Evolutionary conservation across 92 coral and sea anemone species (phyloP), one percentile per base, ranked within the genome.

Genomic region (Palythoa grandis): DNA sequence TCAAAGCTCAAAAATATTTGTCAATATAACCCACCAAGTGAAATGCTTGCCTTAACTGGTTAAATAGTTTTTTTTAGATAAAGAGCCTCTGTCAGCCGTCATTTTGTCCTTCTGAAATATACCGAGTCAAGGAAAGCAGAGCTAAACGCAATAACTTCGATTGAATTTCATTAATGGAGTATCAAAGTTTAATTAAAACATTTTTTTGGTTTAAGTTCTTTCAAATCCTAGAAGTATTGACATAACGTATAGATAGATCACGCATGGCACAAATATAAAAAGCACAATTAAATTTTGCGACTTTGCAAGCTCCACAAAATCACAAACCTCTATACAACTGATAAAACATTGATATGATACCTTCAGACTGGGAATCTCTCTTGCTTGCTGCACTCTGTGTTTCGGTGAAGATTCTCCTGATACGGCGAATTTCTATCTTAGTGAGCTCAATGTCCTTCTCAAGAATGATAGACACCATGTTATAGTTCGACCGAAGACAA

Each of bases 381-480:
- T 61, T 17, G 54, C 20, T 79, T 37, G 84, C 15, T 79, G 14
- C 84, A n/a, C 84, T 48, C 57, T 79, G 84, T 79, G 20, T 38
- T 48, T 79, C 54, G 39, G 48, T 35, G 73, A 79, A 79, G 48
- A 79, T 11, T 8, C 84, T 43, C 84, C 52, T 79, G 54, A 79
- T 19, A 79, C 84, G 84, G 52, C 84, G 84, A 79, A 14, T 61
- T 79, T 79, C 35, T 79, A 79, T 79, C 84, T 79, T 58, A 39
- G 84, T 79, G 4, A 79, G 52, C 40, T 73, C 84, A 79, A 79
- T 58, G 84, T 79, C 84, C 57, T 48, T n/a, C 84, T 58, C 84
- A 79, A 79, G 73, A 79, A 11, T 79, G 78, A 74, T 74, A 0
- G 78, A 13, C 78, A 72, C 56, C 77, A 72, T 9, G 54, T 72